Conservation (phyloP, 2,888 invertebrate species). For the Synanthedon myopaeformis region DNA sequence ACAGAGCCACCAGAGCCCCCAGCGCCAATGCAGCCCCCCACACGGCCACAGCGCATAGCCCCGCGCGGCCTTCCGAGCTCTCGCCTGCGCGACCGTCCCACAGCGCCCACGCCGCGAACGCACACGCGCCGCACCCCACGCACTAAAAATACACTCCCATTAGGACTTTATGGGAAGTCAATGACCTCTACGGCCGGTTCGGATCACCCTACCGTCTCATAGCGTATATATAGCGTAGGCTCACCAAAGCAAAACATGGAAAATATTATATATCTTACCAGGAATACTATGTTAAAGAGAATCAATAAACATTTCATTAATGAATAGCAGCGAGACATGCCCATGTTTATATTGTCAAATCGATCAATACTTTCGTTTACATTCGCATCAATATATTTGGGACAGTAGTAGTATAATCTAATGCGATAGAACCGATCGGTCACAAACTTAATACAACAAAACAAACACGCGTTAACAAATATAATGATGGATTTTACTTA, state of each 20-base stretch:
- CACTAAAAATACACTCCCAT: conserved; percentile 18
- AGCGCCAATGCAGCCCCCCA: conserved; percentile 42
- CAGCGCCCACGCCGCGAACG: conserved; percentile 47
- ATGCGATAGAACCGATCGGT: too few species aligned
- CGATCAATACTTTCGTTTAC: too few species aligned
- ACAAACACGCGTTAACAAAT: too few species aligned
- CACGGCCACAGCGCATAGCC: conserved; percentile 36
- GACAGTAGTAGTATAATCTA: too few species aligned
- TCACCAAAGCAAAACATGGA: background rate
- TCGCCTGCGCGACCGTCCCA: conserved; percentile 30
- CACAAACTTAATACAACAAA: too few species aligned
- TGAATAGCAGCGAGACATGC: conserved; percentile 77
- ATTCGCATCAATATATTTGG: too few species aligned
- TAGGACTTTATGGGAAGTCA: conserved; percentile 1
- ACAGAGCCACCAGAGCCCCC: conserved; percentile 37
- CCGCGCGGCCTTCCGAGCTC: conserved; percentile 41
- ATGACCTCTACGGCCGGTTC: background rate
- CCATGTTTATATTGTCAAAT: conserved; percentile 53
- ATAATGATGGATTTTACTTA: too few species aligned
- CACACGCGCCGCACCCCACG: conserved; percentile 39
- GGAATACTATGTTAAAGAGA: conserved; percentile 78
- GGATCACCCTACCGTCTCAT: too few species aligned
- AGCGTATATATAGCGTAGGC: background rate
- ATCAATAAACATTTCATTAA: conserved; percentile 79
- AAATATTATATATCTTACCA: conserved; percentile 66